Evolutionary conservation across 1,140 invertebrate genomes (phyloP).

Genomic region (Holotrichia oblita): DNA sequence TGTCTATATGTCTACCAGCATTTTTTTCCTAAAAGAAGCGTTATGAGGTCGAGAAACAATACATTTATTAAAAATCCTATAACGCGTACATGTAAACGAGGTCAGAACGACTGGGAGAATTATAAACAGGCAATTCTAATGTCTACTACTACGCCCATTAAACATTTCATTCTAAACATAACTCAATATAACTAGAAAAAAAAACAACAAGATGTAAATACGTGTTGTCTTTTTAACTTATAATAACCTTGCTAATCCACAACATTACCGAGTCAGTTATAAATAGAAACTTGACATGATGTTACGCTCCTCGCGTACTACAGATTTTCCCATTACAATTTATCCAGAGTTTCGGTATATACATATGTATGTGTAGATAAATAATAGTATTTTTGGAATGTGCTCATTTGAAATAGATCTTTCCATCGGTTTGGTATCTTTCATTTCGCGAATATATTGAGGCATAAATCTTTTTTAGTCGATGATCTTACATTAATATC

Average conservation of each 20-base stretch:
- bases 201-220: background rate
- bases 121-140: constrained; percentile 2
- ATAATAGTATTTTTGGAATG: too few relatives aligned
- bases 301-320: background rate
- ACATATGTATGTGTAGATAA: too few relatives aligned
- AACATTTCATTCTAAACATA: constrained; percentile 14
- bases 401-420: too few relatives aligned
- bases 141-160: background rate
- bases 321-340: background rate
- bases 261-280: background rate
- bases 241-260: background rate
- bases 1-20: too few relatives aligned
- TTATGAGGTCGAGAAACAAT: constrained; percentile 12
- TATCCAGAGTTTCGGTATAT: background rate
- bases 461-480: background rate
- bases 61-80: background rate
- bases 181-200: too few relatives aligned
- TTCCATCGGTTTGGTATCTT: too few relatives aligned
- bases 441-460: too few relatives aligned
- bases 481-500: background rate
- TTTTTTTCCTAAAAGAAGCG: too few relatives aligned
- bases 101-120: background rate
- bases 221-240: background rate
- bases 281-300: background rate
- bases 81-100: background rate